Evolutionary conservation across 2,113 vertebrate genomes (phyloP).

Genomic region (Pollimyrus isidori): DNA sequence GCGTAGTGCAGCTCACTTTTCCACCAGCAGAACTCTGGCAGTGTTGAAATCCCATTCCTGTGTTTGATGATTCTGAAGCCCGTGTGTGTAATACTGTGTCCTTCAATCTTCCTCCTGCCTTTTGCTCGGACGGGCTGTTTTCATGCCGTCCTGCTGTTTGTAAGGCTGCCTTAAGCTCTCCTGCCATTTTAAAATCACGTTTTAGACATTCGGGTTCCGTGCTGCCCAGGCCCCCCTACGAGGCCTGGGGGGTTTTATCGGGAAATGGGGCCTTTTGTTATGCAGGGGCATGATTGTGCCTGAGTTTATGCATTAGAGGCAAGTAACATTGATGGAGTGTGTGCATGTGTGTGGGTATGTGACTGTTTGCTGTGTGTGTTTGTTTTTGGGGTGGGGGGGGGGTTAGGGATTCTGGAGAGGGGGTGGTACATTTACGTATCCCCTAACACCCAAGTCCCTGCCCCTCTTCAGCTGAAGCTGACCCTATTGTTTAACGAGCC

Average conservation of each 20-base stretch:
- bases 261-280: not conserved
- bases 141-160: not conserved
- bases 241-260: not conserved
- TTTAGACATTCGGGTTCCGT: not conserved
- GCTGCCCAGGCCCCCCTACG: not conserved
- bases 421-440: not conserved
- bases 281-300: not conserved
- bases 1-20: not conserved
- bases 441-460: not conserved
- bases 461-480: not conserved
- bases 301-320: not conserved
- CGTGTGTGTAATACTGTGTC: not conserved
- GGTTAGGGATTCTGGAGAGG: not conserved
- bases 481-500: slow-evolving; percentile 20
- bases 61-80: not conserved
- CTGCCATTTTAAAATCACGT: not conserved
- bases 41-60: not conserved
- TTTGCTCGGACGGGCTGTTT: not conserved
- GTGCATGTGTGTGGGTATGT: not conserved
- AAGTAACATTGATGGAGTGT: not conserved
- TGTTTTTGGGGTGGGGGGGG: not conserved
- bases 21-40: not conserved
- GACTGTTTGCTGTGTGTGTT: not conserved
- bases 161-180: not conserved
- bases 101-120: not conserved